A percentile compares a stretch with the other conserved stretches of the same genome.
Evolutionary conservation across 2,888 invertebrate genomes (phyloP).

Genomic region (Subacronicta megacephala): DNA sequence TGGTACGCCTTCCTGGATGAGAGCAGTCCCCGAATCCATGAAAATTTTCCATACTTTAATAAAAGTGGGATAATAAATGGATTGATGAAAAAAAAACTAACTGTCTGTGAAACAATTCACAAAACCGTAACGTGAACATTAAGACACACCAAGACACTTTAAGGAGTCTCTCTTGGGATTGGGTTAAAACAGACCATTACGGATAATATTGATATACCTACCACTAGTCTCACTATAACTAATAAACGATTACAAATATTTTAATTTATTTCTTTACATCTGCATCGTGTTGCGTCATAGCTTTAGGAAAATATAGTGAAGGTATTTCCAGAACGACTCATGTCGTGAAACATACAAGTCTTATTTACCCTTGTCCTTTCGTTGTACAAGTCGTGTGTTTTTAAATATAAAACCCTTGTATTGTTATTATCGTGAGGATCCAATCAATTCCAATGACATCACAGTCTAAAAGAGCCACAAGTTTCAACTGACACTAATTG

Average conservation of each 20-base stretch:
- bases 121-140: too few relatives aligned
- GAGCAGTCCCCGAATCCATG: too few relatives aligned
- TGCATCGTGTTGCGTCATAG: constrained; percentile 19
- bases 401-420: constrained; percentile 54
- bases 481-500: constrained; percentile 81
- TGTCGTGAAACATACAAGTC: constrained; percentile 1
- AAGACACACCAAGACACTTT: too few relatives aligned
- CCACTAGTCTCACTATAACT: neutral
- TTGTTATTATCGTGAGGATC: constrained; percentile 70
- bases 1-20: too few relatives aligned
- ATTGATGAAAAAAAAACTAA: too few relatives aligned
- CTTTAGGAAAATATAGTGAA: constrained; percentile 30
- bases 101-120: too few relatives aligned
- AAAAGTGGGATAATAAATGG: too few relatives aligned
- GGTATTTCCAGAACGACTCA: constrained; percentile 36
- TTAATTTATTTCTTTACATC: constrained; percentile 15
- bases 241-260: neutral
- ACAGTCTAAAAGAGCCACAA: constrained; percentile 74
- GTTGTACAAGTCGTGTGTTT: constrained; percentile 35
- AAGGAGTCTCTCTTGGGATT: too few relatives aligned
- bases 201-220: too few relatives aligned
- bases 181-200: too few relatives aligned
- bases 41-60: too few relatives aligned
- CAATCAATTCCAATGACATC: constrained; percentile 81
- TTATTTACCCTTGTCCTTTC: constrained; percentile 47